Percentiles rank a stretch among this genome's conserved stretches.
Conservation (phyloP, 37 sponge, comb jelly and placozoan genomes). For the Halisarca cf. caerulea region DNA sequence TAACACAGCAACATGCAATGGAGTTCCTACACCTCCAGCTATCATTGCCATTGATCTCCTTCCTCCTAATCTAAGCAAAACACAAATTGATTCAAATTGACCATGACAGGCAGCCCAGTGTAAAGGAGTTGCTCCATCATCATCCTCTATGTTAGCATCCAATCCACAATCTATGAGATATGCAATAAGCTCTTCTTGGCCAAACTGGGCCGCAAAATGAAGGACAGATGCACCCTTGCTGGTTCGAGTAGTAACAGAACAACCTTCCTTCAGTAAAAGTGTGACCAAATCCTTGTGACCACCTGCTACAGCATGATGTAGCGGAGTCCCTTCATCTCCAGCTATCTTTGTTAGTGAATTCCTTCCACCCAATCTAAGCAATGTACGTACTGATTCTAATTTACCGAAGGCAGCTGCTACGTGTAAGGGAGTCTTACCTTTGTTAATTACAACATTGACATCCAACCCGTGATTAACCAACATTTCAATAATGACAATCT, state of each 20-base stretch:
- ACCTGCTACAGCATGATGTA: background rate
- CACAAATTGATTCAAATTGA: background rate
- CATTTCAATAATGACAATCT: no score
- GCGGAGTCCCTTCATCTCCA: no score
- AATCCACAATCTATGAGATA: background rate
- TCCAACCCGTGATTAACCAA: no score
- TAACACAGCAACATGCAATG: no score
- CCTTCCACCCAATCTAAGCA: no score
- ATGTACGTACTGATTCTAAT: no score
- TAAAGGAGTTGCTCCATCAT: background rate
- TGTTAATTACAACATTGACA: no score
- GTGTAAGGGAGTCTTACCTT: no score
- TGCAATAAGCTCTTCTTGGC: background rate
- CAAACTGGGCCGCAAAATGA: slow-evolving; percentile 15
- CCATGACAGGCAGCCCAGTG: background rate
- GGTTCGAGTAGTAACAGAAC: background rate
- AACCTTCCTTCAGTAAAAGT: background rate
- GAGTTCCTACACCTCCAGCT: no score
- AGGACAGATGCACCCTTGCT: background rate
- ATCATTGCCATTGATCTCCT: no score
- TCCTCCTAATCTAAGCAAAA: background rate
- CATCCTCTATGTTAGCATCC: background rate
- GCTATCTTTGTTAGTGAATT: no score
- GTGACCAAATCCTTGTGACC: background rate
- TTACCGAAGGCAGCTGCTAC: no score